These are phyloP conservation scores for Miniopterus natalensis DNA, from an alignment of 2,113 vertebrate genomes.

Conservation along the genomic window DNA sequence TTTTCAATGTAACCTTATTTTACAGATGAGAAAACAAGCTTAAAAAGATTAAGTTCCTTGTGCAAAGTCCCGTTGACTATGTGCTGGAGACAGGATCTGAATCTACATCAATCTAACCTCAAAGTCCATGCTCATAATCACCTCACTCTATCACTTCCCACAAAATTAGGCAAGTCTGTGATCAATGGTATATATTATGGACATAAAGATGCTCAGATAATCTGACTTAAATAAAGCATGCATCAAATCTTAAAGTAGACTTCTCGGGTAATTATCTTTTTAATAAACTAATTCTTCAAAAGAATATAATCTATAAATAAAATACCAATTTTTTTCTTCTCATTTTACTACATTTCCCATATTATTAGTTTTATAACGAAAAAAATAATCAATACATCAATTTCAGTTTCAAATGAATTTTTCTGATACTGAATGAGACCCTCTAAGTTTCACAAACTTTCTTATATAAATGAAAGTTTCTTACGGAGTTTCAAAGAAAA, in stretches of 20 bases:
- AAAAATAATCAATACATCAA: neutral
- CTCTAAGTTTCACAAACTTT: slow-evolving; percentile 55
- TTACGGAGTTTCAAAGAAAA: slow-evolving; percentile 38
- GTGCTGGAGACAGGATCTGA: neutral
- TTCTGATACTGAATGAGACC: slow-evolving; percentile 43
- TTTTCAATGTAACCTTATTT: slow-evolving; percentile 42
- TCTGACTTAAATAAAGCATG: slow-evolving; percentile 42
- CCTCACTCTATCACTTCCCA: neutral
- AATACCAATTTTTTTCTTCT: slow-evolving; percentile 13
- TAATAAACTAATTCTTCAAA: slow-evolving; percentile 48
- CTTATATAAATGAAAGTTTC: slow-evolving; percentile 22
- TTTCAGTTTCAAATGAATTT: slow-evolving; percentile 59
- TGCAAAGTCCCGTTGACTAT: neutral
- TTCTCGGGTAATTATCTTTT: neutral
- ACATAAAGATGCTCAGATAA: slow-evolving; percentile 24
- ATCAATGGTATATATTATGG: neutral
- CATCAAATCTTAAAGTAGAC: slow-evolving; percentile 12
- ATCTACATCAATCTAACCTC: slow-evolving; percentile 1
- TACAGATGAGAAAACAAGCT: slow-evolving; percentile 15
- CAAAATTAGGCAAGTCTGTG: slow-evolving; percentile 21
- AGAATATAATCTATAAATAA: slow-evolving; percentile 23
- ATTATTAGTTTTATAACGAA: neutral
- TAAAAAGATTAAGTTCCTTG: slow-evolving; percentile 24
- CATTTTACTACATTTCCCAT: neutral
- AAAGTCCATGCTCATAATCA: slow-evolving; percentile 55